These are phyloP conservation scores for Teleogryllus occipitalis DNA, from an alignment of 1,140 invertebrate genomes.

Conservation along the genomic window DNA sequence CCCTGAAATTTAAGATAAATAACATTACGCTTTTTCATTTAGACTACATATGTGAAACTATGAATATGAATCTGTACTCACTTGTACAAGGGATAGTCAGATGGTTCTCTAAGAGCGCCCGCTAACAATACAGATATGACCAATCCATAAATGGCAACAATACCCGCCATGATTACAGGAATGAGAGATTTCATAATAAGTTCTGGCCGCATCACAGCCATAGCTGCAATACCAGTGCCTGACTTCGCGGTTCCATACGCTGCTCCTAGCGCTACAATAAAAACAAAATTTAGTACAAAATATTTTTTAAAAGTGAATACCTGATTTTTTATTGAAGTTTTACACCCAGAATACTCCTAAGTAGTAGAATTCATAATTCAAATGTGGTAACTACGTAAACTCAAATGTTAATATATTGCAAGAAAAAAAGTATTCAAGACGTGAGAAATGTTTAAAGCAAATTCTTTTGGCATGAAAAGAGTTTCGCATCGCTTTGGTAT, in stretches of 20 bases:
- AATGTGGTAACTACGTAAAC: too few relatives aligned
- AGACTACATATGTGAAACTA: neutral
- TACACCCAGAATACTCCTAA: too few relatives aligned
- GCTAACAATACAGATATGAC: constrained; percentile 97
- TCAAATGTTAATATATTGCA: too few relatives aligned
- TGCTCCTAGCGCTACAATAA: constrained; percentile 84
- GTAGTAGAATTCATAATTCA: too few relatives aligned
- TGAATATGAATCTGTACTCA: constrained; percentile 42
- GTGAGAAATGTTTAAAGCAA: too few relatives aligned
- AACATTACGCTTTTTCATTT: neutral
- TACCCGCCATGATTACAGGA: constrained; percentile 99
- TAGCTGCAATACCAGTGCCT: constrained; percentile 97
- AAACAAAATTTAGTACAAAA: constrained; percentile 24
- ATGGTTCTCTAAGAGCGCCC: constrained; percentile 54
- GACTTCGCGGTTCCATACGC: constrained; percentile 99
- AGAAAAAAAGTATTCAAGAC: too few relatives aligned
- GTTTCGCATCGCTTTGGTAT: too few relatives aligned
- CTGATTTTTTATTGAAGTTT: too few relatives aligned
- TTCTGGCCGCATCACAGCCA: constrained; percentile 99
- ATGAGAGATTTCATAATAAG: constrained; percentile 99
- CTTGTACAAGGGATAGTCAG: constrained; percentile 76
- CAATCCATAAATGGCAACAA: constrained; percentile 99
- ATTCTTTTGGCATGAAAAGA: too few relatives aligned
- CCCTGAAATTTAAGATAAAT: constrained; percentile 50
- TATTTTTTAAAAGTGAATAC: too few relatives aligned